Conservation (phyloP, 2,888 invertebrate genomes). For the Folsomia candida region DNA sequence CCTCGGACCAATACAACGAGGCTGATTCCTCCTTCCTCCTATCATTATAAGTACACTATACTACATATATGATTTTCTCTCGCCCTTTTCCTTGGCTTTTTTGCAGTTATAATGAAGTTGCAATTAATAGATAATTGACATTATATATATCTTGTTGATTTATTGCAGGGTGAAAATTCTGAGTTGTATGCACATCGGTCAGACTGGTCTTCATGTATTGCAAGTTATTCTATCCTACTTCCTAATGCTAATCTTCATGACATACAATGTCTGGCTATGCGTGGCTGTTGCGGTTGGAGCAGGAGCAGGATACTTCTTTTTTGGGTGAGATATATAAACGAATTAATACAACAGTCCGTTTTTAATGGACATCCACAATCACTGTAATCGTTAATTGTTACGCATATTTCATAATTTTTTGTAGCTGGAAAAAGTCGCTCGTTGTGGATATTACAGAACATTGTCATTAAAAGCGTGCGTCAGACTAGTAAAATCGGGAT, state of each 20-base stretch:
- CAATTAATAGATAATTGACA: too few relatives aligned
- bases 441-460: slow-evolving; percentile 90
- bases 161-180: slow-evolving; percentile 79
- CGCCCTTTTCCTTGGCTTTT: background rate
- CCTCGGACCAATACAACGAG: background rate
- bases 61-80: too few relatives aligned
- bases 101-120: too few relatives aligned
- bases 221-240: slow-evolving; percentile 90
- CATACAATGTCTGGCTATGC: slow-evolving; percentile 92
- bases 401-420: too few relatives aligned
- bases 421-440: slow-evolving; percentile 85
- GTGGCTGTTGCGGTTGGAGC: slow-evolving; percentile 84
- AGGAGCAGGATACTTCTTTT: slow-evolving; percentile 87
- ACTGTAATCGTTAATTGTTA: background rate
- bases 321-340: too few relatives aligned
- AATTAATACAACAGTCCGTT: too few relatives aligned
- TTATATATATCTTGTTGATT: too few relatives aligned
- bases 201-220: slow-evolving; percentile 79
- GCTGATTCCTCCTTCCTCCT: too few relatives aligned
- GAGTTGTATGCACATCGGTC: slow-evolving; percentile 77
- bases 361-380: too few relatives aligned
- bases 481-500: background rate
- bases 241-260: slow-evolving; percentile 96
- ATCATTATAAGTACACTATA: background rate
- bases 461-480: slow-evolving; percentile 68